Evolutionary conservation across 2,888 invertebrate species (phyloP), one percentile per base, ranked within the genome.

Genomic region (Seira musarum): DNA sequence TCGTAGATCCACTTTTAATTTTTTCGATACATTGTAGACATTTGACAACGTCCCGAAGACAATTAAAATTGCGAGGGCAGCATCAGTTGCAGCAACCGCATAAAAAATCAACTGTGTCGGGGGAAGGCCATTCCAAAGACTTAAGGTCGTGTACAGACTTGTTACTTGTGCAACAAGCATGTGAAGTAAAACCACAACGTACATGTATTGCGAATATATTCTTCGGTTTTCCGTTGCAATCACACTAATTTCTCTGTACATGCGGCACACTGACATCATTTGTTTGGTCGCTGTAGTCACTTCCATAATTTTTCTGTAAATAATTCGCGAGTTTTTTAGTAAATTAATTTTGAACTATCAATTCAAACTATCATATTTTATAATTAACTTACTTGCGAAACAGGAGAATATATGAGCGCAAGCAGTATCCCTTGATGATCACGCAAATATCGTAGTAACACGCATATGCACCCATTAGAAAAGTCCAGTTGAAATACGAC

Each of bases 401-500:
- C 2, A 3, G 46, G 5, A 46, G 46, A 22, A 67, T 67, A 49
- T 67, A 67, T 5, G 46, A 67, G 1, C 67, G 67, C 1, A 67
- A n/a, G 22, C 67, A 67, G 15, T 67, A 49, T 8, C 67, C 24
- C 22, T 15, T 21, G 1, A 67, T 1, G 15, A 67, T 21, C 21
- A 67, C 5, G 1, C 67, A 19, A 1, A 46, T 3, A 8, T 46
- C 21, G 1, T 22, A 22, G 24, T 67, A 49, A n/a, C 46, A 67
- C 2, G 8, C 10, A 13, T 15, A 17, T 3, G 21, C 40, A 15
- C 22, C 1, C 8, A 67, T 10, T 1, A 21, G 10, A 67, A 67
- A 67, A 22, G n/a, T 13, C 67, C 67, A 67, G 10, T 46, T 67
- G 10, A 46, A 40, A 22, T 67, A 15, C 13, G 67, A 67, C 15